A percentile compares a stretch with the other conserved stretches of the same genome.
phyloP scores from a whole-genome alignment of 2,888 invertebrate species.

The Meteorus cinctellus region DNA sequence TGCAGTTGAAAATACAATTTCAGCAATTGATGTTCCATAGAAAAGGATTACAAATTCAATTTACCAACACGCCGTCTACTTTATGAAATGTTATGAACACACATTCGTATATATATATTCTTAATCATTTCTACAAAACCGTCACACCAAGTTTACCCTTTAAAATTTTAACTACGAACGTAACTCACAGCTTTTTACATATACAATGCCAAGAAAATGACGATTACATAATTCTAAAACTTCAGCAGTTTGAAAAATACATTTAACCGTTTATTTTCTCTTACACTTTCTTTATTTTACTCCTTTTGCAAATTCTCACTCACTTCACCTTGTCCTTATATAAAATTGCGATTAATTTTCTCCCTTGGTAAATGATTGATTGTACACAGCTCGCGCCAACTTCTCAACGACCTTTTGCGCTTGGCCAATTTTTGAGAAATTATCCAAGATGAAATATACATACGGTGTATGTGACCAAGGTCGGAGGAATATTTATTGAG shows the following conservation, averaged over 20 bases:
- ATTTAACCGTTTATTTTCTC: background rate
- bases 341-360: slow-evolving; percentile 9
- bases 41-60: background rate
- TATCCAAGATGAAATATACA: background rate
- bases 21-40: background rate
- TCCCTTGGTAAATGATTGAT: slow-evolving; percentile 6
- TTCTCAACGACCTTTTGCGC: slow-evolving; percentile 3
- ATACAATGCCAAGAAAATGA: slow-evolving; percentile 15
- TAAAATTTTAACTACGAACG: slow-evolving; percentile 2
- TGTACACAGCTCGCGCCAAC: background rate
- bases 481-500: background rate
- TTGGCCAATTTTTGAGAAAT: slow-evolving; percentile 5
- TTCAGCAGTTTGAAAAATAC: slow-evolving; percentile 3
- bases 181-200: background rate
- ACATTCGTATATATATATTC: background rate
- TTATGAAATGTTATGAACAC: background rate
- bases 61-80: background rate
- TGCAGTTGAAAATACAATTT: background rate
- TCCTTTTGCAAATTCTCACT: background rate
- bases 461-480: background rate
- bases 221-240: background rate
- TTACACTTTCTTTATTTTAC: background rate
- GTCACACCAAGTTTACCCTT: slow-evolving; percentile 4
- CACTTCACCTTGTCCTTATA: slow-evolving; percentile 12
- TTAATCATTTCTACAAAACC: background rate